Evolutionary conservation across 2,888 invertebrate species (phyloP).

Genomic region (Galeruca laticollis): DNA sequence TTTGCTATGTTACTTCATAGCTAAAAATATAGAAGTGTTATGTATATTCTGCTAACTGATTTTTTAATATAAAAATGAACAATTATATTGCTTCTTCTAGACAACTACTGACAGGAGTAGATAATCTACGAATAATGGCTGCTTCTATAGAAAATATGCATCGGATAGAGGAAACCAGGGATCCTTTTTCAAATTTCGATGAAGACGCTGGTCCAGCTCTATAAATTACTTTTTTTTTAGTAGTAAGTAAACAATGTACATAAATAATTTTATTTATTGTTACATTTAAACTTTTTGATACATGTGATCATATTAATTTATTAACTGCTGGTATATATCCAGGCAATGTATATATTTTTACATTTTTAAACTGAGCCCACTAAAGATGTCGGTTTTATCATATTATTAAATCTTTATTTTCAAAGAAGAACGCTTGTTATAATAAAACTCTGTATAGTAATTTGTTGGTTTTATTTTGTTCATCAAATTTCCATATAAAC

Average conservation of each 20-base stretch:
- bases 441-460: background rate
- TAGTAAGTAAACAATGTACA: constrained; percentile 44
- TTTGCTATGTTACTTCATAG: no score
- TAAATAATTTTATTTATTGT: constrained; percentile 54
- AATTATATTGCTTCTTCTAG: constrained; percentile 63
- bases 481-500: no score
- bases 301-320: constrained; percentile 54
- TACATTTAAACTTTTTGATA: constrained; percentile 49
- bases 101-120: constrained; percentile 76
- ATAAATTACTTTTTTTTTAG: constrained; percentile 42
- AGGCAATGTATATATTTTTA: constrained; percentile 33
- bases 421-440: constrained; percentile 7
- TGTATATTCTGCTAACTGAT: no score
- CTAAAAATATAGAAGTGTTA: no score
- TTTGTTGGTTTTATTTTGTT: background rate
- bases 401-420: constrained; percentile 22
- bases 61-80: background rate
- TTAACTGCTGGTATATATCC: constrained; percentile 23
- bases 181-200: constrained; percentile 67
- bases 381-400: constrained; percentile 20
- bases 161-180: constrained; percentile 68
- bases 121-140: constrained; percentile 75
- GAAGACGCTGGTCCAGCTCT: constrained; percentile 69
- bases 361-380: constrained; percentile 22
- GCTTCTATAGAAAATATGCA: constrained; percentile 73